Percentiles rank a stretch among this genome's conserved stretches.
phyloP scores from a whole-genome alignment of 2,888 invertebrate species.

The Opisthograptis luteolata region DNA sequence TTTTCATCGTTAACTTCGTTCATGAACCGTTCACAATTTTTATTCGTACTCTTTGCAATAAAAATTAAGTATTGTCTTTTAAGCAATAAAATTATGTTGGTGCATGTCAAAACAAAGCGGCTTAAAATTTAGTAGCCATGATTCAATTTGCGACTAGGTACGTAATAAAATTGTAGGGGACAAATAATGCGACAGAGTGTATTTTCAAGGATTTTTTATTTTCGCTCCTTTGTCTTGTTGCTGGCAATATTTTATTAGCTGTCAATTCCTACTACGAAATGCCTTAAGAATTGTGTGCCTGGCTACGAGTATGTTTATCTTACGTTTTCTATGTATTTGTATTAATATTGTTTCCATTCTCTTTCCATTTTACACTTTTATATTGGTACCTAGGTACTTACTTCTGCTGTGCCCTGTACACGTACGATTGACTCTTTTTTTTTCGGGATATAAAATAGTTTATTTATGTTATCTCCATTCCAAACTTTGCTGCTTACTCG shows the following conservation, averaged over 20 bases:
- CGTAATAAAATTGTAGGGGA: slow-evolving; percentile 41
- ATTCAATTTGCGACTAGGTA: slow-evolving; percentile 71
- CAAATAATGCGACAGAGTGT: slow-evolving; percentile 57
- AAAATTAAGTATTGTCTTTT: slow-evolving; percentile 30
- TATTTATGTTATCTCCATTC: too few species aligned
- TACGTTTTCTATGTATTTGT: too few species aligned
- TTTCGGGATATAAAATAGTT: too few species aligned
- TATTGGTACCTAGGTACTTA: too few species aligned
- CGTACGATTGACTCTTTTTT: too few species aligned
- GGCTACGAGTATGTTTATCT: background rate
- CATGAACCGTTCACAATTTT: slow-evolving; percentile 9
- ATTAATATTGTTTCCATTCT: too few species aligned
- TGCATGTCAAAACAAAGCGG: slow-evolving; percentile 18
- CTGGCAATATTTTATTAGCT: slow-evolving; percentile 7
- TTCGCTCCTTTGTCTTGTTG: slow-evolving; percentile 30
- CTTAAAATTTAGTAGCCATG: slow-evolving; percentile 28
- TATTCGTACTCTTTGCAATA: slow-evolving; percentile 15
- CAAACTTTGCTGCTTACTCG: too few species aligned
- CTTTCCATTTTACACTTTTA: too few species aligned
- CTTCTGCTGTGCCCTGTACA: too few species aligned
- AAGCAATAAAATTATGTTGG: slow-evolving; percentile 27
- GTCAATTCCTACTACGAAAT: background rate
- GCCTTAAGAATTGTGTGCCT: too few species aligned
- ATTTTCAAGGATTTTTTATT: slow-evolving; percentile 18
- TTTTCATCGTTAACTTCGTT: too few species aligned